Percentiles rank a stretch among this genome's conserved stretches.
These are phyloP conservation scores for Macrophya alboannulata DNA, from an alignment of 2,888 invertebrate species.

Conservation along the genomic window DNA sequence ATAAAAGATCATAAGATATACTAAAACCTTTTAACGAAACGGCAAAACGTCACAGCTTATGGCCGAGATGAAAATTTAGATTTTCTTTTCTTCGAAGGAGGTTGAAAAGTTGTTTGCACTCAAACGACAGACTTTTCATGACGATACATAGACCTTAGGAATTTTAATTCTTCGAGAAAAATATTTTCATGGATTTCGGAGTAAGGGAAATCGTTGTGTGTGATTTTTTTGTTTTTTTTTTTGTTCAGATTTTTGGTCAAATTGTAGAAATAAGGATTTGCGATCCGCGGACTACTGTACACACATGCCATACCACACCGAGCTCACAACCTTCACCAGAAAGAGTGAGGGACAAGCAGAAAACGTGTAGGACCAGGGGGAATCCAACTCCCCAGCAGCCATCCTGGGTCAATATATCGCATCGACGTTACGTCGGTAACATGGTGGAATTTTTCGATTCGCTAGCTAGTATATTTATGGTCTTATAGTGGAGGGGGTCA, in stretches of 20 bases:
- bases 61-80: background rate
- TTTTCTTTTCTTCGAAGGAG: too few species aligned
- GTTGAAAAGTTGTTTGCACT: too few species aligned
- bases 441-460: slow-evolving; percentile 54
- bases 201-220: too few species aligned
- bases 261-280: slow-evolving; percentile 3
- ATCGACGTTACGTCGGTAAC: slow-evolving; percentile 52
- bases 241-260: background rate
- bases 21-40: background rate
- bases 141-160: background rate
- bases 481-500: slow-evolving; percentile 29
- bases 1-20: background rate
- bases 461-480: slow-evolving; percentile 51
- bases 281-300: background rate
- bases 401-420: slow-evolving; percentile 52
- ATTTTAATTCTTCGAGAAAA: background rate
- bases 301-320: background rate
- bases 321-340: background rate
- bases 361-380: slow-evolving; percentile 40
- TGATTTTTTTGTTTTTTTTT: background rate
- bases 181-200: too few species aligned
- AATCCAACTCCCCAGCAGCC: slow-evolving; percentile 35
- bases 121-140: too few species aligned
- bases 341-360: background rate
- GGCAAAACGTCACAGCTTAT: background rate